Conservation (phyloP, 1,140 invertebrate genomes). For the Tetramorium simillimum region DNA sequence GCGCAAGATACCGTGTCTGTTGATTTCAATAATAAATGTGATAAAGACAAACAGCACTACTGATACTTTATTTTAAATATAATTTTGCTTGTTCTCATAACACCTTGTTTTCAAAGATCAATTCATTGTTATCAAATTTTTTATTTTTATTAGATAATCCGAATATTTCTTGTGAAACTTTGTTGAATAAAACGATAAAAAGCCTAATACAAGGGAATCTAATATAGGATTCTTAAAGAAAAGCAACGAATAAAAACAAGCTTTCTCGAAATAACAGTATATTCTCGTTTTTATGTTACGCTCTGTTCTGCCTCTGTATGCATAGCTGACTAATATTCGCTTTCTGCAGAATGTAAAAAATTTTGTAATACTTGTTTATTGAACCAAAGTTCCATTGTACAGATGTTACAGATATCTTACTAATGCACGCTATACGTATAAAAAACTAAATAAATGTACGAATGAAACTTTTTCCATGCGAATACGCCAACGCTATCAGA, state of each 20-base stretch:
- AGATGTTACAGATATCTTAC: not conserved
- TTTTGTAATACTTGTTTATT: not conserved
- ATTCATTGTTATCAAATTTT: not conserved
- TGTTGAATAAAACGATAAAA: not conserved
- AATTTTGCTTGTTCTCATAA: not conserved
- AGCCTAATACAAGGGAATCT: not conserved
- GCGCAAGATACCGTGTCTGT: too few relatives aligned
- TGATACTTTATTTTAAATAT: not conserved
- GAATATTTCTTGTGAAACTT: constrained; percentile 35
- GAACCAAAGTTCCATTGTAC: not conserved
- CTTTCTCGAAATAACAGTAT: not conserved
- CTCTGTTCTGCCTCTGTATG: not conserved
- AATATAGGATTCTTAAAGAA: not conserved
- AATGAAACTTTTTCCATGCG: not conserved
- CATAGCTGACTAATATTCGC: not conserved
- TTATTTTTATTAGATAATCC: constrained; percentile 2
- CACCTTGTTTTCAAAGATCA: not conserved
- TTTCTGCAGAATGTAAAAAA: not conserved
- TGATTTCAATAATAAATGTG: not conserved
- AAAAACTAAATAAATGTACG: not conserved
- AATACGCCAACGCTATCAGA: not conserved
- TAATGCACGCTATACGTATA: not conserved
- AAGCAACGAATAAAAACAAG: constrained; percentile 16
- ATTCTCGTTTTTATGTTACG: not conserved
- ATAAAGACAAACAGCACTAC: not conserved